A percentile compares a stretch with the other conserved stretches of the same genome.
Evolutionary conservation across 2,113 vertebrate genomes (phyloP).

Genomic region (Petrocephalus zakoni): DNA sequence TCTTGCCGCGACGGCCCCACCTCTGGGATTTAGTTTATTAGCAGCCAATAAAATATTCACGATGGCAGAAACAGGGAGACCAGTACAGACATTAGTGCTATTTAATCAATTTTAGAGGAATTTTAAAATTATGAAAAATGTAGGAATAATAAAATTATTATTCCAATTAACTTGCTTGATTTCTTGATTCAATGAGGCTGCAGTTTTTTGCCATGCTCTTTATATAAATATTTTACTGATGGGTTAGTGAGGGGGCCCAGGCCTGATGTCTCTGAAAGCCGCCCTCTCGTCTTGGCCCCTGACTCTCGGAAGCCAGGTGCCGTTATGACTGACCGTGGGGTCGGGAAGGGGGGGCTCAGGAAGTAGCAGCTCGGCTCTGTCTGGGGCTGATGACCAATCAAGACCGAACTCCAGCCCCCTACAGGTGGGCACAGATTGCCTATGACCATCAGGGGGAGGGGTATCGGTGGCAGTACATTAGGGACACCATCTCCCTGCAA

Average conservation of each 20-base stretch:
- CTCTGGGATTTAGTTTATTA: background rate
- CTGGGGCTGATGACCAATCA: constrained; percentile 9
- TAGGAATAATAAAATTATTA: background rate
- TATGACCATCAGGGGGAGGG: background rate
- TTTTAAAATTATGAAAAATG: constrained; percentile 1
- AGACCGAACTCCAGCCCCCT: background rate
- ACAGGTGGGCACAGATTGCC: background rate
- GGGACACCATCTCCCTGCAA: background rate
- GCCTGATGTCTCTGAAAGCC: background rate
- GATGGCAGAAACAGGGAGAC: background rate
- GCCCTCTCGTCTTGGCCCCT: background rate
- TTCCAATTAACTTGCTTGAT: background rate
- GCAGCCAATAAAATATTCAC: background rate
- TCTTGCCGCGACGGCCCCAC: background rate
- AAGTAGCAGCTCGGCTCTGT: background rate
- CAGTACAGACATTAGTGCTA: background rate
- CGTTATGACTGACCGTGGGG: background rate
- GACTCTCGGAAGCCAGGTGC: background rate
- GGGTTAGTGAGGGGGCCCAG: background rate
- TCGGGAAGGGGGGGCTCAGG: background rate
- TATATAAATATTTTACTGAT: background rate
- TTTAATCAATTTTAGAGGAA: background rate
- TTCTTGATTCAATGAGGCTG: background rate
- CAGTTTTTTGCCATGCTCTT: background rate
- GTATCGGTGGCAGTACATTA: background rate